Percentiles rank a stretch among this genome's conserved stretches.
Evolutionary conservation across 2,797 vertebrate species (phyloP).

Genomic region (Lerista edwardsae): DNA sequence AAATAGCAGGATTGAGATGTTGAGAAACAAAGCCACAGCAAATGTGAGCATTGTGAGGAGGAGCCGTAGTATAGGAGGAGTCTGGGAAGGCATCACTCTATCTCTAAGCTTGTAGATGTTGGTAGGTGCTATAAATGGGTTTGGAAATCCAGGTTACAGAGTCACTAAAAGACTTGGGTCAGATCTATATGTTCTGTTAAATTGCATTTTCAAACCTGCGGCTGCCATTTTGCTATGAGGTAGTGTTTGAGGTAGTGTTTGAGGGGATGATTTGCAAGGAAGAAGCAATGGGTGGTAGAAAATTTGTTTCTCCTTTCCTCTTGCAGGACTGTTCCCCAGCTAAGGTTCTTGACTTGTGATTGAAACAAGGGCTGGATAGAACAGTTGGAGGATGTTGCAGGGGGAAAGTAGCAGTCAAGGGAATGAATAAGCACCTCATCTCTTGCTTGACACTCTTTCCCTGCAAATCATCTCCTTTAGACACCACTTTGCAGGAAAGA

Average conservation of each 20-base stretch:
- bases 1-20: neutral
- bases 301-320: neutral
- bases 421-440: neutral
- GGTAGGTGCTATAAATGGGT: slow-evolving; percentile 46
- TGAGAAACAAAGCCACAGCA: neutral
- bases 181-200: slow-evolving; percentile 7
- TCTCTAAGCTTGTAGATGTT: slow-evolving; percentile 18
- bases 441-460: neutral
- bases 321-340: neutral
- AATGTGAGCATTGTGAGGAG: neutral
- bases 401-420: neutral
- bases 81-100: neutral
- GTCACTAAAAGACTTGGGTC: slow-evolving; percentile 40
- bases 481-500: neutral
- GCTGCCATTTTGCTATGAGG: neutral
- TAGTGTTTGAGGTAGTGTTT: neutral
- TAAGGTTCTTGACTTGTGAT: neutral
- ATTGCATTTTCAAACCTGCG: neutral
- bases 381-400: neutral
- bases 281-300: neutral
- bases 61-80: neutral
- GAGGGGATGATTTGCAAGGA: neutral
- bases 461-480: neutral
- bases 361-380: neutral
- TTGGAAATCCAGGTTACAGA: slow-evolving; percentile 44